Evolutionary conservation across 2,888 invertebrate genomes (phyloP).

Genomic region (Penaeus monodon): DNA sequence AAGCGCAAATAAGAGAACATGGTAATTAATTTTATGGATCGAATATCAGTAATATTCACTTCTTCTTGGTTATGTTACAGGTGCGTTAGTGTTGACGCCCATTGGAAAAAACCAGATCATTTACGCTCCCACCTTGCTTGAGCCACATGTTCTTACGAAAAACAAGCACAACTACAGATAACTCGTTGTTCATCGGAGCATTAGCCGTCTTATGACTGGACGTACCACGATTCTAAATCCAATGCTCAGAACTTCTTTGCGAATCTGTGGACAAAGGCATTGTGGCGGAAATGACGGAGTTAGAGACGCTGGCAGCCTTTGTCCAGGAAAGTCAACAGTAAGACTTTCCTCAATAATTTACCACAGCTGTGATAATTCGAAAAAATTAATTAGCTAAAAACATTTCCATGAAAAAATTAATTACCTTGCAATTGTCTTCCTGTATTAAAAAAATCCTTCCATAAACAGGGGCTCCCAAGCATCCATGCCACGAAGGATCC

Average conservation of each 20-base stretch:
- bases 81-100: constrained; percentile 24
- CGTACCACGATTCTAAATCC: constrained; percentile 20
- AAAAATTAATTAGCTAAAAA: no score
- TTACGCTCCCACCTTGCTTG: constrained; percentile 22
- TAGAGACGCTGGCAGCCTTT: constrained; percentile 32
- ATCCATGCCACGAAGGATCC: constrained; percentile 23
- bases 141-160: constrained; percentile 16
- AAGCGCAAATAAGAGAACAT: no score
- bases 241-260: not conserved
- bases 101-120: constrained; percentile 37
- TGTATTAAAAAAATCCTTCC: no score
- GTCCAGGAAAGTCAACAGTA: not conserved
- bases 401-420: no score
- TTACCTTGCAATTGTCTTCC: no score
- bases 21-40: no score
- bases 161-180: constrained; percentile 15
- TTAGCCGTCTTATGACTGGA: constrained; percentile 41
- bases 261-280: constrained; percentile 17
- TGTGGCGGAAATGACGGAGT: constrained; percentile 34
- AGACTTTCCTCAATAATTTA: no score
- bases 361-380: no score
- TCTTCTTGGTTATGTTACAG: not conserved
- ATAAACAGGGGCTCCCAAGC: constrained; percentile 48
- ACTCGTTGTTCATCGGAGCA: constrained; percentile 36
- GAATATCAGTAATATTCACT: no score